A percentile compares a stretch with the other conserved stretches of the same genome.
phyloP scores from a whole-genome alignment of 1,140 invertebrate species.

The Penaeus vannamei region DNA sequence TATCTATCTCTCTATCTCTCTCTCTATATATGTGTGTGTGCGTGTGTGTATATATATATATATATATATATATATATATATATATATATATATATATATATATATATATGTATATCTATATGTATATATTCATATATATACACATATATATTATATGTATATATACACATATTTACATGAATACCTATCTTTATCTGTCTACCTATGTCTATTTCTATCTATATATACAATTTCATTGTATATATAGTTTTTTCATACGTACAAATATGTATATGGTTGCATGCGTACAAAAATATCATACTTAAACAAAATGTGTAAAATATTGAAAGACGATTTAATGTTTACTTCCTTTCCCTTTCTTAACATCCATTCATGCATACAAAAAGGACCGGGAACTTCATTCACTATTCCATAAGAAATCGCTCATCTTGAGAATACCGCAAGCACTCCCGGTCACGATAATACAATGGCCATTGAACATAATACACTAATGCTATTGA shows the following conservation, averaged over 20 bases:
- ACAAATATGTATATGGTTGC: not conserved
- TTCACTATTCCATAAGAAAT: too few species aligned
- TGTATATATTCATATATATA: not conserved
- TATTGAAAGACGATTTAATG: not conserved
- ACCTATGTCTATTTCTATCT: not conserved
- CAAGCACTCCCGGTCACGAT: too few species aligned
- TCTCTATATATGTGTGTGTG: slow-evolving; percentile 7
- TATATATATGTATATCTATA: not conserved
- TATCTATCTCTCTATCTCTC: not conserved
- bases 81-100: not conserved
- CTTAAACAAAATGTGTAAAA: not conserved
- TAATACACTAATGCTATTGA: too few species aligned
- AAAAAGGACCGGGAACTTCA: too few species aligned
- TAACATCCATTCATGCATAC: too few species aligned
- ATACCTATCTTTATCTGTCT: not conserved
- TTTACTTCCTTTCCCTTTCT: not conserved
- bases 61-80: not conserved
- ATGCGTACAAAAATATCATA: not conserved
- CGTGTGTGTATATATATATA: slow-evolving; percentile 29
- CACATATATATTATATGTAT: not conserved
- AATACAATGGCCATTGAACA: too few species aligned
- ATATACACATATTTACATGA: not conserved
- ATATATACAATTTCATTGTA: not conserved
- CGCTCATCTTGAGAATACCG: too few species aligned
- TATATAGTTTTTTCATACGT: not conserved